phyloP scores from a whole-genome alignment of 2,797 vertebrate genomes.

The Adelosebastes latens region DNA sequence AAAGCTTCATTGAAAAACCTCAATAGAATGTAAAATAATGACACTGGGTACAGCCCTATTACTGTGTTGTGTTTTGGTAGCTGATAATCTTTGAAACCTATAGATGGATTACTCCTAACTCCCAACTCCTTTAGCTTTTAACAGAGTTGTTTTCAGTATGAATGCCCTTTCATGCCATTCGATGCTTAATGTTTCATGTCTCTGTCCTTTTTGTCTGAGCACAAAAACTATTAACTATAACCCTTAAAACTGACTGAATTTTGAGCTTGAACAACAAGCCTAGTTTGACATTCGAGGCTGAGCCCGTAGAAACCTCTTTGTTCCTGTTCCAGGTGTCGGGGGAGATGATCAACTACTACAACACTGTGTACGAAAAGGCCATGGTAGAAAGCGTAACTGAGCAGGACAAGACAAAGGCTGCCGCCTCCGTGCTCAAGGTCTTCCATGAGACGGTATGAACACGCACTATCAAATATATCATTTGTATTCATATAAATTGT shows the following conservation, averaged over 20 bases:
- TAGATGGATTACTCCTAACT: no score
- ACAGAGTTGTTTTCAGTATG: background rate
- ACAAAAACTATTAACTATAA: background rate
- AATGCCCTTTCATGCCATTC: background rate
- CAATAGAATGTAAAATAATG: background rate
- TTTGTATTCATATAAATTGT: background rate
- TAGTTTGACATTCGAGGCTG: background rate
- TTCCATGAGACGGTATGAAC: constrained; percentile 92
- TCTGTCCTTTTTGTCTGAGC: no score
- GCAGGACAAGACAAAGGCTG: constrained; percentile 44
- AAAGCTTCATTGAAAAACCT: background rate
- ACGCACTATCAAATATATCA: background rate
- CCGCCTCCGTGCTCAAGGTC: constrained; percentile 83
- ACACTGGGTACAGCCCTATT: no score
- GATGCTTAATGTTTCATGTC: background rate
- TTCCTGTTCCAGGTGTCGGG: constrained; percentile 85
- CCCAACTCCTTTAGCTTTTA: no score
- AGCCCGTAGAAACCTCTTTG: background rate
- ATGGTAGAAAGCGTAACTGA: accelerated
- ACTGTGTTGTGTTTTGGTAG: no score
- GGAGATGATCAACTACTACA: constrained; percentile 91
- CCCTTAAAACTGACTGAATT: background rate
- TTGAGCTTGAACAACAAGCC: background rate
- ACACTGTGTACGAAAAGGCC: constrained; percentile 82
- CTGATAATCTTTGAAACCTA: no score